Percentiles rank a stretch among this genome's conserved stretches.
These are phyloP conservation scores for Hemiprocne comata DNA, from an alignment of 2,113 vertebrate species.

Conservation along the genomic window DNA sequence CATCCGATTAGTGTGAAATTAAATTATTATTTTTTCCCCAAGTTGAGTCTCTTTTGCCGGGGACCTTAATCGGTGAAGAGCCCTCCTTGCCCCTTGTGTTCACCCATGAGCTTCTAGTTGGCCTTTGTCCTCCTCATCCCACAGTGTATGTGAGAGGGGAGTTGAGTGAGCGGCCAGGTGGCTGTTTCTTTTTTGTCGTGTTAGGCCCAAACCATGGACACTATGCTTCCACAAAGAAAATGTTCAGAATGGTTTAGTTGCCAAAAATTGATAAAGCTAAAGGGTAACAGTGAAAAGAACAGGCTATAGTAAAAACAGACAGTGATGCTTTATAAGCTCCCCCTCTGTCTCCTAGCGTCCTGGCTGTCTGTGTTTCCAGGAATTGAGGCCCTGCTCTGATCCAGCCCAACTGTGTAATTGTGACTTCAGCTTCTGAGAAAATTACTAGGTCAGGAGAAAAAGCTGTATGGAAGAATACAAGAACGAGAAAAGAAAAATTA, in stretches of 20 bases:
- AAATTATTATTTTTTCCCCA: no score
- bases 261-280: neutral
- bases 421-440: neutral
- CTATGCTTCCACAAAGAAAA: neutral
- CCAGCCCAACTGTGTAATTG: neutral
- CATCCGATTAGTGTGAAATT: no score
- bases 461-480: neutral
- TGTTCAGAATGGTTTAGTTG: neutral
- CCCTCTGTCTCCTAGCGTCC: neutral
- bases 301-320: neutral
- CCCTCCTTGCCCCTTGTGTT: no score
- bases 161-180: no score
- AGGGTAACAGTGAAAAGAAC: neutral
- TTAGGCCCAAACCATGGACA: no score
- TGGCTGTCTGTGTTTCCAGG: neutral
- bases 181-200: no score
- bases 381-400: neutral
- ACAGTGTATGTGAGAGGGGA: no score
- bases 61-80: no score
- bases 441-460: neutral
- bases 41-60: no score
- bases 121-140: no score
- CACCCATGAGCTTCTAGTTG: no score
- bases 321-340: fast-evolving
- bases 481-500: neutral